phyloP scores from a whole-genome alignment of 2,113 vertebrate genomes.

The Zapornia atra region DNA sequence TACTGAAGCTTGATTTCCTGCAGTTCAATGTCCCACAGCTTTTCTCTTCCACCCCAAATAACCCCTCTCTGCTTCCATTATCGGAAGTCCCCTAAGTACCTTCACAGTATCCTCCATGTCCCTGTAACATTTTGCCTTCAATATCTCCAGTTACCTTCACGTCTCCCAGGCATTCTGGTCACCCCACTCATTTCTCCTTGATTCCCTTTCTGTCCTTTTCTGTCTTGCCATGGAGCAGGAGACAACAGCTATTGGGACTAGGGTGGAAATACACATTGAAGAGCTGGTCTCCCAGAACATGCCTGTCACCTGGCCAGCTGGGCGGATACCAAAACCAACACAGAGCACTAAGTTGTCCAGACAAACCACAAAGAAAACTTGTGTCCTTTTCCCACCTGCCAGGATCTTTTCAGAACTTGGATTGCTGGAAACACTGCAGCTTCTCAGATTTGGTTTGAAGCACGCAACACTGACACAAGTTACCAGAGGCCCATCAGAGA shows the following conservation, averaged over 20 bases:
- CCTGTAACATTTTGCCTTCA: not conserved
- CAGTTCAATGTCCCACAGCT: not conserved
- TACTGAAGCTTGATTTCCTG: conserved; percentile 54
- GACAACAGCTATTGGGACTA: not conserved
- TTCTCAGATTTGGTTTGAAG: not conserved
- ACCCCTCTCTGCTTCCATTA: not conserved
- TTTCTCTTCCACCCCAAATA: not conserved
- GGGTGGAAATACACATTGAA: not conserved
- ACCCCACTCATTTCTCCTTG: not conserved
- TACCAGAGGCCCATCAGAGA: not conserved
- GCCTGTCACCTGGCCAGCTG: not conserved
- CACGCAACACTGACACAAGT: not conserved
- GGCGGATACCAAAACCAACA: not conserved
- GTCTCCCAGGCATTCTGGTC: not conserved
- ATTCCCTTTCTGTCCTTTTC: not conserved
- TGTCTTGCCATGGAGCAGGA: not conserved
- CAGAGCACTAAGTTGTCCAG: not conserved
- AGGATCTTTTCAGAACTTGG: not conserved
- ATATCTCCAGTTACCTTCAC: not conserved
- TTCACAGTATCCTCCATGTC: not conserved
- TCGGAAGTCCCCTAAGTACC: not conserved
- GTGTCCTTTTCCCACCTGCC: not conserved
- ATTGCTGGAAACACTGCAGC: not conserved
- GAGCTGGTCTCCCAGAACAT: not conserved
- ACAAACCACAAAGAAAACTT: not conserved